Base-by-base conservation (phyloP, 1,140 invertebrate species). In the Drosophila sp. region DNA sequence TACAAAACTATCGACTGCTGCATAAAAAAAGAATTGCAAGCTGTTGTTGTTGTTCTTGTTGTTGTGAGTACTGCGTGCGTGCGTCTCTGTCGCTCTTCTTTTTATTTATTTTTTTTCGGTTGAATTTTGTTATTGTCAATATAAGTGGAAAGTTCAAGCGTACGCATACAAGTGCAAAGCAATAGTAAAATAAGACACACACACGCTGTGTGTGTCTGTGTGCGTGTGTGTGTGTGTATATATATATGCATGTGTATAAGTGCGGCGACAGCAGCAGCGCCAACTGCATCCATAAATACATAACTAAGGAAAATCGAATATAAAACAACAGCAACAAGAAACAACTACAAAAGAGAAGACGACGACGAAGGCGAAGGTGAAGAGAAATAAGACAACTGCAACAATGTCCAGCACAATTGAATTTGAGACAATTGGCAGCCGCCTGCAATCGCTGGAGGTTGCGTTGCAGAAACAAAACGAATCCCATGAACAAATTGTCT, bases 381-480 rank as follows among this genome's bases (percentile, higher is more conserved):
- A 18, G 8, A 46, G 11, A 11, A 18, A 40, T 4, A 45, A 25
- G 58, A 46, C 29, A 63, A 32, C 61, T 56, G 18, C 32, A 73
- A 62, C 29, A 63, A 89, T 89, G 83, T 89, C 79, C 38, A 78
- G 67, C 63, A 80, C 83, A 58, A 78, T 89, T 36, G 78, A 87
- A 61, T 79, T 87, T 36, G 82, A 90, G 54, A 78, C 93, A 72
- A 92, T 95, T 82, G 93, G 93, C 84, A 93, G 93, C 72, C 95
- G 94, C 92, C 93, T 96, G 79, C 92, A 94, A 76, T 94, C 94
- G 72, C 91, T 95, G 74, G 94, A 95, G 91, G 93, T 94, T 67
- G 92, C 94, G 56, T 92, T 96, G 48, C 93, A 93, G 80, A 94
- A 93, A 34, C 95, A 95, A 92, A 95, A 95, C 90, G 94, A 94